Evolutionary conservation across 2,113 vertebrate genomes (phyloP).

Genomic region (Notothenia coriiceps): DNA sequence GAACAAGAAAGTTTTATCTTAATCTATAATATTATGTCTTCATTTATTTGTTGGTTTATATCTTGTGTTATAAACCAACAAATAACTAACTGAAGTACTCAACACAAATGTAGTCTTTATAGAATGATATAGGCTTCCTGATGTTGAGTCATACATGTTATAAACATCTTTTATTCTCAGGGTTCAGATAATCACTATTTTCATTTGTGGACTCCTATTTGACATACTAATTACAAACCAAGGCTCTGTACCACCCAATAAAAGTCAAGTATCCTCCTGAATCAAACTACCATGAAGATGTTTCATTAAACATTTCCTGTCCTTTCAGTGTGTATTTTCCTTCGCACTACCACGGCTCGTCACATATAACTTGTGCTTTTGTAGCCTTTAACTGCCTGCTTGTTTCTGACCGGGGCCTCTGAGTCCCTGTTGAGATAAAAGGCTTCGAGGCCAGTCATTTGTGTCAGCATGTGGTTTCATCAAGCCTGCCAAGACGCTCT

Average conservation of each 20-base stretch:
- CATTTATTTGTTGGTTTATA: too few species aligned
- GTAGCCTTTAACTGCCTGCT: constrained; percentile 70
- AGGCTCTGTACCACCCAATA: not conserved
- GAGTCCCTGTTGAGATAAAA: constrained; percentile 81
- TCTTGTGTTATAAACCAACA: too few species aligned
- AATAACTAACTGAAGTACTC: too few species aligned
- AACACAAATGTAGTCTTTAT: too few species aligned
- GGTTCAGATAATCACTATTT: not conserved
- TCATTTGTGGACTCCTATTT: not conserved
- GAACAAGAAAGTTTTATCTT: too few species aligned
- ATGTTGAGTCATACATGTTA: not conserved
- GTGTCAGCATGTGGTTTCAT: constrained; percentile 79
- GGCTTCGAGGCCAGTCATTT: constrained; percentile 74
- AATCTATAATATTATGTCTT: too few species aligned
- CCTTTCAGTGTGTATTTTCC: constrained; percentile 60
- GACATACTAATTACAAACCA: not conserved
- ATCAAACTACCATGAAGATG: constrained; percentile 36
- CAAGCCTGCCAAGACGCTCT: constrained; percentile 68
- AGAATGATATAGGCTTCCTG: too few species aligned
- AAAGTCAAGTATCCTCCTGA: constrained; percentile 39
- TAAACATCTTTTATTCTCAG: not conserved
- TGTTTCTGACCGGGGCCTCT: constrained; percentile 68
- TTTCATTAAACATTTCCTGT: constrained; percentile 75
- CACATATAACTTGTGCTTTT: constrained; percentile 73
- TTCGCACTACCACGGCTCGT: constrained; percentile 52